These are phyloP conservation scores for Agelaius tricolor DNA, from an alignment of 2,113 vertebrate species.

Conservation along the genomic window DNA sequence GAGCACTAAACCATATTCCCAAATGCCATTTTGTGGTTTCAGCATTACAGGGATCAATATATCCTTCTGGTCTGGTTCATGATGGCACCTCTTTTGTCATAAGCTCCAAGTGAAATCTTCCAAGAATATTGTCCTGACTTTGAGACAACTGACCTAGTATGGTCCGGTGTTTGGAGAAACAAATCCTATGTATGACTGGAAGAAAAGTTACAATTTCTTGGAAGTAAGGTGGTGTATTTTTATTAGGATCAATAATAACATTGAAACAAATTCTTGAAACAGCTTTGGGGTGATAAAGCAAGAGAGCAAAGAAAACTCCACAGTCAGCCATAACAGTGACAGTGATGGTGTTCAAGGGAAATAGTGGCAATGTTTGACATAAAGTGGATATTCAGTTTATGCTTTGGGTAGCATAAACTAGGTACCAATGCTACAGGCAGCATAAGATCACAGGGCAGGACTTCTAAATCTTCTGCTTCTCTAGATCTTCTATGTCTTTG, in stretches of 20 bases:
- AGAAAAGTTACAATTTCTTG: background rate
- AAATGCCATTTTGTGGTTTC: background rate
- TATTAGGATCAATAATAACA: background rate
- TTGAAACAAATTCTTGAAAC: background rate
- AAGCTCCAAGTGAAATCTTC: background rate
- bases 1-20: background rate
- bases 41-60: background rate
- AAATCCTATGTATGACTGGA: background rate
- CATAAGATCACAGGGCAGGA: background rate
- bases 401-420: background rate
- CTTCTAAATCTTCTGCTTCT: background rate
- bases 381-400: background rate
- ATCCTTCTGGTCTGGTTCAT: background rate
- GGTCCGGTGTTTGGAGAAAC: background rate
- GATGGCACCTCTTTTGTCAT: background rate
- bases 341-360: background rate
- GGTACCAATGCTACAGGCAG: background rate
- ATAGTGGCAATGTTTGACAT: background rate
- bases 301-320: background rate
- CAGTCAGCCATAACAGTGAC: fast-evolving
- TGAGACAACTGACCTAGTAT: background rate
- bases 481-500: background rate
- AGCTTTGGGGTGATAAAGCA: background rate
- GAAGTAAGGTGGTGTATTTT: background rate
- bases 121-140: background rate